Base-by-base conservation (phyloP, 2,888 invertebrate species). In the Fragum whitleyi region DNA sequence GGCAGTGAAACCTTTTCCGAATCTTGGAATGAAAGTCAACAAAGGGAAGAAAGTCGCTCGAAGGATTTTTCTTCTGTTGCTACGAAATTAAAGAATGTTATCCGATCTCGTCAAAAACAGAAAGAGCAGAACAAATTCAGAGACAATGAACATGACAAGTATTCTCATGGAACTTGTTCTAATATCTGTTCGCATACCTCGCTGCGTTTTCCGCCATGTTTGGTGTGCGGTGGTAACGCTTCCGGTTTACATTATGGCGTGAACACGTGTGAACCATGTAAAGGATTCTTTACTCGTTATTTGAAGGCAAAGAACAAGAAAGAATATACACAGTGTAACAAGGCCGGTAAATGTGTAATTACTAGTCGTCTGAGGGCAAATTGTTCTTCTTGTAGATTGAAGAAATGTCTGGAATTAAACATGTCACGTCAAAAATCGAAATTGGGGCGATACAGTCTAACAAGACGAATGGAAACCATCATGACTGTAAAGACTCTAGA, bases 201-300 rank as follows among this genome's bases (percentile, higher is more conserved):
- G 3, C 61, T 85, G 11, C 68, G 53, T 39, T 82, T 85, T 65
- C 85, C 85, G 23, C 85, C 85, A 26, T 85, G 85, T 74, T 72
- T n/a, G 57, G 74, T 85, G 5, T 85, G 85, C 51, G 55, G 72
- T 21, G 82, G 82, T 1, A 82, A 77, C 21, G 77, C 85, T n/a
- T 80, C 82, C n/a, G 85, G 85, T 1, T 53, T 74, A 23, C 85
- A 85, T 70, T 85, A 80, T 57, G 85, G 85, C 7, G 80, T 77
- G 2, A 85, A 75, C 47, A 85, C 74, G 19, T 85, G 85, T 55
- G 85, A 85, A 65, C 81, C 85, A 2, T 85, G 85, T 57, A 85
- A 85, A 74, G 85, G 80, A 23, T 85, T 85, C 59, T 85, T 85
- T 47, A 65, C 81, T 32, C 32, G 85, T 16, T 82, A 85, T 47